Evolutionary conservation across 2,888 invertebrate species (phyloP).

Genomic region (Diarsia rubi): DNA sequence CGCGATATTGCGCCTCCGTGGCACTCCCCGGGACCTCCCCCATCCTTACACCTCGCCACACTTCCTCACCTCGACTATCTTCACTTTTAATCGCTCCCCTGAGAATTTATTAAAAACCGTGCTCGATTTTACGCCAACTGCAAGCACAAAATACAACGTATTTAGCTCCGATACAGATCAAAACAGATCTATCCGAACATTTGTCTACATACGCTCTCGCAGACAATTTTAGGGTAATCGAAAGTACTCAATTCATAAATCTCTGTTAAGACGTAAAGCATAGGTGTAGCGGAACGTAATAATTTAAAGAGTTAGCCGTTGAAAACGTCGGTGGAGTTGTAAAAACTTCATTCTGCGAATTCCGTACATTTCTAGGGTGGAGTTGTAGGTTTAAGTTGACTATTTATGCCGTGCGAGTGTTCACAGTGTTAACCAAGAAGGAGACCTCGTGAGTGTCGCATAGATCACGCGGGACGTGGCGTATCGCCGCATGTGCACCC

Average conservation of each 20-base stretch:
- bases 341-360: constrained; percentile 85
- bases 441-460: constrained; percentile 83
- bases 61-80: constrained; percentile 81
- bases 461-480: constrained; percentile 86
- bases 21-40: constrained; percentile 61
- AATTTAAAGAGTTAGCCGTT: constrained; percentile 83
- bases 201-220: constrained; percentile 43
- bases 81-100: constrained; percentile 83
- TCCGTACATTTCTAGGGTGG: constrained; percentile 83
- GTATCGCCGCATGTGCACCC: constrained; percentile 83
- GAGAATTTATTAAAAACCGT: constrained; percentile 83
- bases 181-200: constrained; percentile 53
- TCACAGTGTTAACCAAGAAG: constrained; percentile 84
- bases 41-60: constrained; percentile 59
- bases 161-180: constrained; percentile 38
- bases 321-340: constrained; percentile 80
- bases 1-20: constrained; percentile 82
- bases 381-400: constrained; percentile 85
- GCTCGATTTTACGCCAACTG: constrained; percentile 74
- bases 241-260: constrained; percentile 72
- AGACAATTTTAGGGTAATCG: constrained; percentile 49
- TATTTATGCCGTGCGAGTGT: constrained; percentile 86
- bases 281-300: constrained; percentile 81
- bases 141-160: constrained; percentile 39
- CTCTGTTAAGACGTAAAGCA: constrained; percentile 75